Evolutionary conservation across 2,797 vertebrate genomes (phyloP).

Genomic region (Emys orbicularis): DNA sequence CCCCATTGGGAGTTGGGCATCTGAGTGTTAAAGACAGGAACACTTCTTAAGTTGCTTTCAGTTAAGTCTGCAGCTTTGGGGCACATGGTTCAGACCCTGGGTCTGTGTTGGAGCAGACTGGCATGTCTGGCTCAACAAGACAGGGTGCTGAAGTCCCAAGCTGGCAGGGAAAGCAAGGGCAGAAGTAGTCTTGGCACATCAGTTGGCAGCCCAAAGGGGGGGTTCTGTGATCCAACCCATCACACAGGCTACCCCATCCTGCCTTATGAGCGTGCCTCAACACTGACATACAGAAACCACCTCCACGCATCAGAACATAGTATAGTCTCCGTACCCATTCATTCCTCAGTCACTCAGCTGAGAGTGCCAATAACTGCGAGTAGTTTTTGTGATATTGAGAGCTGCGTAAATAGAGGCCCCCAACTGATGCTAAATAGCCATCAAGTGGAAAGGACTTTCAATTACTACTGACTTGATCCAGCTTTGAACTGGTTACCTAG

Average conservation of each 20-base stretch:
- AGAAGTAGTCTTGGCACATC: too few relatives aligned
- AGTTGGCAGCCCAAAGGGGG: too few relatives aligned
- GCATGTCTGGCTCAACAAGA: too few relatives aligned
- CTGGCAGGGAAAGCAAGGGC: too few relatives aligned
- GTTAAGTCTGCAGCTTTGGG: too few relatives aligned
- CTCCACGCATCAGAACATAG: fast-evolving
- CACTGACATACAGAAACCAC: background rate
- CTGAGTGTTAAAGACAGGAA: too few relatives aligned
- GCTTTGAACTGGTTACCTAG: background rate
- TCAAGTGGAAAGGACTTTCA: background rate
- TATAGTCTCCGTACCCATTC: fast-evolving
- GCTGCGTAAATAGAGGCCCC: background rate
- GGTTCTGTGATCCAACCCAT: too few relatives aligned
- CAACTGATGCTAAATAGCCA: background rate
- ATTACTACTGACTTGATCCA: background rate
- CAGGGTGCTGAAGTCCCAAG: too few relatives aligned
- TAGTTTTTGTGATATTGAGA: background rate
- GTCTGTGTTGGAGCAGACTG: too few relatives aligned
- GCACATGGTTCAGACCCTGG: too few relatives aligned
- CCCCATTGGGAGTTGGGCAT: too few relatives aligned
- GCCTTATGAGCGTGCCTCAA: background rate
- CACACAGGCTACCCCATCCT: background rate
- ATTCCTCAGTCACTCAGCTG: background rate
- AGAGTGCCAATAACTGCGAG: fast-evolving
- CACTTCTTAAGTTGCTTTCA: too few relatives aligned